Percentiles rank a stretch among this genome's conserved stretches.
Conservation (phyloP, 1,140 invertebrate genomes). For the Agrilus planipennis region DNA sequence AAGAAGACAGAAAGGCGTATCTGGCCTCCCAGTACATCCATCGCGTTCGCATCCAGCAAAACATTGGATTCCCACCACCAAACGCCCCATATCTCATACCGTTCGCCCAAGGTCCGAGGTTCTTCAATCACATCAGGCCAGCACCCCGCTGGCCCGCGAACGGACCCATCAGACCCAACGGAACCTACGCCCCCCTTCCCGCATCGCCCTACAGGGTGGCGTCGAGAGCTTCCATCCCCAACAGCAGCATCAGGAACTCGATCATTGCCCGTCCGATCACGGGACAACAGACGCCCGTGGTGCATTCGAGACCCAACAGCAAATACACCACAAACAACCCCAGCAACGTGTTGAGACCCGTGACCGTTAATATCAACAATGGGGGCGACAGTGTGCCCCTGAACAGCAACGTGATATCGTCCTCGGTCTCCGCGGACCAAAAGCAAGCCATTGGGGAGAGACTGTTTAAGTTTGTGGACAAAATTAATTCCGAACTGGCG, state of each 20-base stretch:
- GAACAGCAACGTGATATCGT: conserved; percentile 37
- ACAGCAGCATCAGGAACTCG: conserved; percentile 16
- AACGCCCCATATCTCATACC: conserved; percentile 24
- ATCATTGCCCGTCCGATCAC: conserved; percentile 23
- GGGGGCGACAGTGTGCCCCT: conserved; percentile 22
- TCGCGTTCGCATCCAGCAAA: conserved; percentile 37
- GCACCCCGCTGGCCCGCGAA: conserved; percentile 26
- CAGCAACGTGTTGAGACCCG: conserved; percentile 15
- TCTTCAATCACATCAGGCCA: conserved; percentile 27
- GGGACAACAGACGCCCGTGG: conserved; percentile 21
- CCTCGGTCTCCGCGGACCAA: conserved; percentile 46
- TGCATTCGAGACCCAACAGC: conserved; percentile 21
- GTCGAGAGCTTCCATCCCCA: conserved; percentile 19
- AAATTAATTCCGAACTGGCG: conserved; percentile 51
- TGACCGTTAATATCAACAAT: conserved; percentile 17
- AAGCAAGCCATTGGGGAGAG: conserved; percentile 67
- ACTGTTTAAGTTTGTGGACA: conserved; percentile 55
- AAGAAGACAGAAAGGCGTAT: conserved; percentile 59
- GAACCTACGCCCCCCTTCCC: conserved; percentile 22
- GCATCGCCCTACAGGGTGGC: conserved; percentile 18
- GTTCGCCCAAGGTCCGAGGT: conserved; percentile 26
- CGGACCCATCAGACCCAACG: conserved; percentile 25
- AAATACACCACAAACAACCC: conserved; percentile 23
- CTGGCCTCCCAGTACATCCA: conserved; percentile 59
- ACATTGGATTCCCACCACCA: conserved; percentile 18